Evolutionary conservation across 2,113 vertebrate species (phyloP).

Genomic region (Fulica atra): DNA sequence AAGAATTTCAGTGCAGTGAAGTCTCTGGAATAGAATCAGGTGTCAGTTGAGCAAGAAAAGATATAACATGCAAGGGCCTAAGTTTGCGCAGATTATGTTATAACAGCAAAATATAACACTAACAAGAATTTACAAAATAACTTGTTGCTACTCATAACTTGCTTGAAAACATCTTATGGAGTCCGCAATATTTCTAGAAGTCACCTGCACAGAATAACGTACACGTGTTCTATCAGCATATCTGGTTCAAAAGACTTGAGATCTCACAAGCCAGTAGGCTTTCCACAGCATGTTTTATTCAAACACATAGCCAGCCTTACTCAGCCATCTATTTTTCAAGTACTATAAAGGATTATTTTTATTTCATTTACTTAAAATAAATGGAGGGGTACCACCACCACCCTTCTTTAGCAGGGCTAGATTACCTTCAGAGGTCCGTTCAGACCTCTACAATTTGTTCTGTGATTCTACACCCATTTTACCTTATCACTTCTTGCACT

Average conservation of each 20-base stretch:
- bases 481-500: background rate
- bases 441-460: too few relatives aligned
- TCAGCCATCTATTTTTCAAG: background rate
- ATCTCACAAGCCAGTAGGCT: background rate
- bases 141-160: background rate
- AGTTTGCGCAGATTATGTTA: background rate
- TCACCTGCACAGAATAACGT: rapidly evolving
- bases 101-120: too few relatives aligned
- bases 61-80: background rate
- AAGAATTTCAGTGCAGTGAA: background rate
- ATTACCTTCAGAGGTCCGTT: too few relatives aligned
- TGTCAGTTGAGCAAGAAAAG: background rate
- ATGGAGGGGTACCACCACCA: background rate
- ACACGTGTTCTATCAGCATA: background rate
- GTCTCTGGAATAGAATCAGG: background rate
- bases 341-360: background rate
- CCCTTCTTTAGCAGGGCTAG: too few relatives aligned
- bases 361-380: background rate
- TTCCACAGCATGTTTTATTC: background rate
- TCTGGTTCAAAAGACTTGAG: background rate
- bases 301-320: background rate
- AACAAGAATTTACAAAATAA: too few relatives aligned
- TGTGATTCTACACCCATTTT: background rate
- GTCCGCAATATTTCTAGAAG: background rate
- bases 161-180: background rate